Evolutionary conservation across 1,140 invertebrate genomes (phyloP), one percentile per base, ranked within the genome.

Genomic region (Mesaphorura yosii): DNA sequence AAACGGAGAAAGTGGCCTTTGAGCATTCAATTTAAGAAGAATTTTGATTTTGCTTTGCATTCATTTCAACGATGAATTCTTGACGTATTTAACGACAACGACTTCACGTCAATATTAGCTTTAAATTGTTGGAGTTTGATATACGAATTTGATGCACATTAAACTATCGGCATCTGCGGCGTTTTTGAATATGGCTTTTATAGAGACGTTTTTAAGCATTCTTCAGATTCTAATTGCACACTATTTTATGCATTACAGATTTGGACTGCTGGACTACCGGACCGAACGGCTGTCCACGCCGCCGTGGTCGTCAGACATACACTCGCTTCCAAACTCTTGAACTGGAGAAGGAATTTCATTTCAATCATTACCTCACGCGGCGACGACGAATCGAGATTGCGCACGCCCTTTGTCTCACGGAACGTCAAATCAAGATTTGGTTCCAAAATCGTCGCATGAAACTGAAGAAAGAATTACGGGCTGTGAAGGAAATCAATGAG

Each of bases 321-420:
- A 95, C 91, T 52, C 82, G 88, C 63, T 92, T 91, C 75, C 88
- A 92, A 71, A 92, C 88, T 1, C 72, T 92, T 67, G 88, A 93
- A 69, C 76, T 93, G 68, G 93, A 98, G 72, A 98, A 97, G 39
- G 93, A 97, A 75, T 97, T 97, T 72, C 92, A 97, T 70, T 97
- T 93, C 73, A 96, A 95, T 72, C 89, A 94, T 66, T 97, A 97
- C 73, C 77, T 96, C 68, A 96, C 92, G 62, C 78, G 91, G 67
- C 78, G 91, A 69, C 80, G 92, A 68, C 80, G 92, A 73, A 95
- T 97, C 75, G 92, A 96, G 72, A 94, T 97, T 62, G 91, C 91
- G 10, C 91, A 95, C 71, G 89, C 90, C 28, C 78, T 96, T 14
- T 94, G 91, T 69, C 78, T 96, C 44, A 95, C 91, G 53, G 92